Conservation (phyloP, 2,113 vertebrate genomes). For the Syrmaticus mikado region DNA sequence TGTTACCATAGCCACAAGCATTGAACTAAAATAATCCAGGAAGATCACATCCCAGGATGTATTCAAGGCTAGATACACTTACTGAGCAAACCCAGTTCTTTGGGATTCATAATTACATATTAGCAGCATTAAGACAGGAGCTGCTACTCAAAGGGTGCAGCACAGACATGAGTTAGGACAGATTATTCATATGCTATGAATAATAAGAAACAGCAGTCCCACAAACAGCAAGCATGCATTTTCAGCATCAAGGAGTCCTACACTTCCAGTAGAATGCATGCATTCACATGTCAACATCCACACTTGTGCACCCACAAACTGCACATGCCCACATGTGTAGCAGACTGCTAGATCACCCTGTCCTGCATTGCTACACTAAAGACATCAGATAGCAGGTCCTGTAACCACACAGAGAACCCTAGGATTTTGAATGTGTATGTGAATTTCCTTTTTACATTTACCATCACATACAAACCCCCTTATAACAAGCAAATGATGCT, state of each 20-base stretch:
- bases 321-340: neutral
- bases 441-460: neutral
- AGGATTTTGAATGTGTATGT: neutral
- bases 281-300: neutral
- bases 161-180: neutral
- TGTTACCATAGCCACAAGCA: neutral
- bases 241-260: neutral
- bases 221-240: neutral
- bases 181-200: neutral
- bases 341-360: neutral
- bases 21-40: neutral
- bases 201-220: neutral
- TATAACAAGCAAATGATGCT: neutral
- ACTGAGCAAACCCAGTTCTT: neutral
- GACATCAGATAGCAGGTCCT: neutral
- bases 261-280: neutral
- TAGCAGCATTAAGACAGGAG: neutral
- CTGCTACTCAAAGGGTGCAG: neutral
- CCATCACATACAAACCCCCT: neutral
- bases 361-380: neutral
- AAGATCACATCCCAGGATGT: neutral
- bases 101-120: neutral
- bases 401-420: neutral
- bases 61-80: neutral
- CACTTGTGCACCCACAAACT: rapidly evolving